Evolutionary conservation across 2,888 invertebrate species (phyloP).

Genomic region (Plutella xylostella): DNA sequence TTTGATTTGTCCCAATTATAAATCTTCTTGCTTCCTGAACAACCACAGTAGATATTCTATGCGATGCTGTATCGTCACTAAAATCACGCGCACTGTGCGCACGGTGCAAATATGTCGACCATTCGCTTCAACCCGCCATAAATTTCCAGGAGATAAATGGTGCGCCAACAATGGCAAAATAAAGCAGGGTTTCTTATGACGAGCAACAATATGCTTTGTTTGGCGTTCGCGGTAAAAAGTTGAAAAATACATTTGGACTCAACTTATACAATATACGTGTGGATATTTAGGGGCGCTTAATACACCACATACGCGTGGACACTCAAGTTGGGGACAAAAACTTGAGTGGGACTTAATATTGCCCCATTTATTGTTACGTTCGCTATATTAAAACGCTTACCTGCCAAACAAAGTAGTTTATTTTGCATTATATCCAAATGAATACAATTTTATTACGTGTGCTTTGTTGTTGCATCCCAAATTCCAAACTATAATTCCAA

Average conservation of each 20-base stretch:
- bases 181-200: constrained; percentile 57
- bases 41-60: too few relatives aligned
- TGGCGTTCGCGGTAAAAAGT: constrained; percentile 46
- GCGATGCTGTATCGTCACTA: too few relatives aligned
- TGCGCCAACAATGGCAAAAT: constrained; percentile 60
- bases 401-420: neutral
- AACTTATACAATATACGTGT: constrained; percentile 41
- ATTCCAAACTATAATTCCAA: neutral
- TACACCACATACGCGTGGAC: constrained; percentile 29
- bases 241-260: constrained; percentile 44
- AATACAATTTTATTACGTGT: neutral
- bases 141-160: constrained; percentile 66
- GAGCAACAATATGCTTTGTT: constrained; percentile 57
- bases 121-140: constrained; percentile 59
- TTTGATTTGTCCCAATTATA: too few relatives aligned
- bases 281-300: constrained; percentile 46
- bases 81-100: too few relatives aligned
- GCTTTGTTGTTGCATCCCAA: neutral
- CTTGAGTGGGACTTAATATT: constrained; percentile 27
- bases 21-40: too few relatives aligned
- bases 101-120: constrained; percentile 46
- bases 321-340: constrained; percentile 42
- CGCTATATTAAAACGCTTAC: constrained; percentile 11
- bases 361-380: constrained; percentile 36
- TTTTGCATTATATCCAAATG: constrained; percentile 5